Evolutionary conservation across 2,113 vertebrate genomes (phyloP).

Genomic region (Corythornis madagascariensis): DNA sequence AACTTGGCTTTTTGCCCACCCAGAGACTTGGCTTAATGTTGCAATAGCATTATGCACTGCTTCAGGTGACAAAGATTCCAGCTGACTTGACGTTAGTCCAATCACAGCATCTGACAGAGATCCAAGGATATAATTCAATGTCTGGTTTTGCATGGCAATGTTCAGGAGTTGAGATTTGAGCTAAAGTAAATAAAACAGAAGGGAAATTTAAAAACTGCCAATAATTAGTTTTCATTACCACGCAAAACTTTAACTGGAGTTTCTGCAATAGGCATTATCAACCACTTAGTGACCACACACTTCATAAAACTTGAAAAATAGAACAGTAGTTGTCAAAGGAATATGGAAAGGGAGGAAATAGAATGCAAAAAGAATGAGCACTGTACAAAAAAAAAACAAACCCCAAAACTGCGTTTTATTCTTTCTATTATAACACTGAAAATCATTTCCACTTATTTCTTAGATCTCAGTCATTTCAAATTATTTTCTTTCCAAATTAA

Average conservation of each 20-base stretch:
- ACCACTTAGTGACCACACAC: background rate
- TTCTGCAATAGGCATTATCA: background rate
- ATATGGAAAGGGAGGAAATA: background rate
- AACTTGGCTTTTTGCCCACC: conserved; percentile 81
- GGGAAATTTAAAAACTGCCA: background rate
- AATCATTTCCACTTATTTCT: background rate
- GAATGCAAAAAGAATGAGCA: background rate
- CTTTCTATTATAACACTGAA: background rate
- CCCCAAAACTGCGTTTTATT: background rate
- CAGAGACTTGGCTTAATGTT: conserved; percentile 79
- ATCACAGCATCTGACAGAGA: conserved; percentile 80
- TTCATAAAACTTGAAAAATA: conserved; percentile 5
- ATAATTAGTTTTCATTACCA: background rate
- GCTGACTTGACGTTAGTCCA: conserved; percentile 74
- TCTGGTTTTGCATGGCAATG: conserved; percentile 78
- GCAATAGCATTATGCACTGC: conserved; percentile 76
- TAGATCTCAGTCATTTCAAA: background rate
- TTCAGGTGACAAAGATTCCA: conserved; percentile 78
- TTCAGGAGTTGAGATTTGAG: conserved; percentile 80
- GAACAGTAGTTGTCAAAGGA: background rate
- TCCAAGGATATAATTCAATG: conserved; percentile 79
- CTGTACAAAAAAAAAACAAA: background rate
- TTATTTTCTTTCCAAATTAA: background rate
- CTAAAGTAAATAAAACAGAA: conserved; percentile 55
- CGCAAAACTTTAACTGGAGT: background rate